Base-by-base conservation (phyloP, 2,888 invertebrate genomes). In the Eupeodes latifasciatus region DNA sequence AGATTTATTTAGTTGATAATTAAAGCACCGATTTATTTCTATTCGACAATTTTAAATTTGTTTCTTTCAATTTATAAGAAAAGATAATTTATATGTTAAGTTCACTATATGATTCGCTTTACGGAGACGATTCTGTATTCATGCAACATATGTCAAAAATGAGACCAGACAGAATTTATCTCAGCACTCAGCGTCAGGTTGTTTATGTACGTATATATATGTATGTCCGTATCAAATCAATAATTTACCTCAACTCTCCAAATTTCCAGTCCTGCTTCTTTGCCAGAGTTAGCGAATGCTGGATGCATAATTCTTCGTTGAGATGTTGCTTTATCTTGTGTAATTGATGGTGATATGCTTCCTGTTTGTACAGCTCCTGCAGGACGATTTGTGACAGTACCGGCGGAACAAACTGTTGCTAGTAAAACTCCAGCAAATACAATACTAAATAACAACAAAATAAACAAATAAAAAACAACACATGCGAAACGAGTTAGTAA, bases 181-280 rank as follows among this genome's bases (percentile, higher is more conserved):
- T n/a, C 16, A 16, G 36, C 59, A 82, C 62, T 62, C 82, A 61
- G 10, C 6, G 53, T 36, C 16, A 11, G 44, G 14, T 47, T 27
- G 14, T 16, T 1, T 40, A 55, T 36, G 19, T 19, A n/a, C n/a
- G 19, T 55, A 44, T 55, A 55, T 27, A 3, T 27, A 27, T 27
- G 2, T 27, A 27, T 1, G 27, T 27, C 27, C 27, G 6, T 55
- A 71, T n/a, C 27, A 71, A 64, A 67, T 49, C 5, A 61, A 55
- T 64, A 71, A 92, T 94, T 94, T 92, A 97, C 97, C 95, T 97
- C 97, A 86, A 97, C 96, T 92, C 97, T 95, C 97, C 97, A 97
- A 90, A 97, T 95, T 93, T 96, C 96, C 0, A 97, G 90, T 0
- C 97, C 97, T 7, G 95, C 94, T 67, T 94, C 93, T 91, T 95